Evolutionary conservation across 1,140 invertebrate species (phyloP).

Genomic region (Bombus ignitus): DNA sequence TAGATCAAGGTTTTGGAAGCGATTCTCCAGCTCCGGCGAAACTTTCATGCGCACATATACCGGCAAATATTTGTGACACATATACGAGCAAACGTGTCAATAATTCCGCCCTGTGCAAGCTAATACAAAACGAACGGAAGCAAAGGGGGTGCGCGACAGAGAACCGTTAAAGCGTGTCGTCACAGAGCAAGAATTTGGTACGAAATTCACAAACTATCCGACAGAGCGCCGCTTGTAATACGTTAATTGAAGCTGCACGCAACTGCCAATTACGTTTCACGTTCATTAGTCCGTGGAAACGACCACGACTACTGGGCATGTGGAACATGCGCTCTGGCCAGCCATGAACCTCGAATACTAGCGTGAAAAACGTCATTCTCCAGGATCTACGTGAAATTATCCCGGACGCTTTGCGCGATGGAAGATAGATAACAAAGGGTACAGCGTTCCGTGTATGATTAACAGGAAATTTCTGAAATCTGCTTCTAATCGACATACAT

Average conservation of each 20-base stretch:
- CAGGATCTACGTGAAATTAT: not conserved
- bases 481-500: not conserved
- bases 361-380: not conserved
- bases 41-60: conserved; percentile 29
- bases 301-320: not conserved
- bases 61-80: conserved; percentile 29
- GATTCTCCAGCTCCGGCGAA: conserved; percentile 28
- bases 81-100: not conserved
- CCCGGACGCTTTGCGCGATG: not conserved
- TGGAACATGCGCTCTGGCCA: not conserved
- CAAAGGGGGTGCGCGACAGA: not conserved
- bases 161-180: not conserved
- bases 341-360: not conserved
- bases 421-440: not conserved
- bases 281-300: conserved; percentile 1
- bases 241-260: conserved; percentile 30
- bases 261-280: conserved; percentile 19
- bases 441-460: not conserved
- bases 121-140: not conserved
- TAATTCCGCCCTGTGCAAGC: conserved; percentile 12
- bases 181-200: conserved; percentile 39
- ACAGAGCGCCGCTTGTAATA: not conserved
- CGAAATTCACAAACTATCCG: not conserved
- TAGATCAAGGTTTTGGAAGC: conserved; percentile 57
- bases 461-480: not conserved